phyloP scores from a whole-genome alignment of 2,113 vertebrate species.

The Varanus komodoensis region DNA sequence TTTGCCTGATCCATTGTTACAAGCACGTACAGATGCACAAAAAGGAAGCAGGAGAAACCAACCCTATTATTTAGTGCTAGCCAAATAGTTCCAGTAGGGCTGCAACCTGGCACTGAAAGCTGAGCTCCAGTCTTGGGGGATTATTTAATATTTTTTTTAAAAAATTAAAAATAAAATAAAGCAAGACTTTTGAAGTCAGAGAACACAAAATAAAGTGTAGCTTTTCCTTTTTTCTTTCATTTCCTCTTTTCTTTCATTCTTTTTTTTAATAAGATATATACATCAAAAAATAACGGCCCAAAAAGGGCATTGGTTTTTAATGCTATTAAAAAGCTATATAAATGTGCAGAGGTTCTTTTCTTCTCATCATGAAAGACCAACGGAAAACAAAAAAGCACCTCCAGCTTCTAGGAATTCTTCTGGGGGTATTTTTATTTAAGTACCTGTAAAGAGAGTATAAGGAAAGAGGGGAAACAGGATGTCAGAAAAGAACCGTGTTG shows the following conservation, averaged over 20 bases:
- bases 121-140: slow-evolving; percentile 72
- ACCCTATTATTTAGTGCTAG: slow-evolving; percentile 64
- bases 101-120: slow-evolving; percentile 82
- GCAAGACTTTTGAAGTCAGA: slow-evolving; percentile 76
- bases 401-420: slow-evolving; percentile 72
- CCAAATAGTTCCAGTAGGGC: slow-evolving; percentile 85
- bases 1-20: slow-evolving; percentile 72
- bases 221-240: slow-evolving; percentile 53
- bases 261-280: slow-evolving; percentile 82
- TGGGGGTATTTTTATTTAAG: slow-evolving; percentile 68
- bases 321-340: slow-evolving; percentile 80
- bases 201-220: slow-evolving; percentile 84
- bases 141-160: slow-evolving; percentile 66
- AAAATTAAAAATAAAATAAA: slow-evolving; percentile 71
- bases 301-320: slow-evolving; percentile 85
- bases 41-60: slow-evolving; percentile 55
- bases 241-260: slow-evolving; percentile 23
- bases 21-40: slow-evolving; percentile 20
- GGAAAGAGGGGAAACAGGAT: not conserved
- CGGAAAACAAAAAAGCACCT: slow-evolving; percentile 70
- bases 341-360: slow-evolving; percentile 77
- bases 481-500: not conserved
- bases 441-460: slow-evolving; percentile 65
- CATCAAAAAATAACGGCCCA: slow-evolving; percentile 83
- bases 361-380: slow-evolving; percentile 71